Evolutionary conservation across 2,888 invertebrate species (phyloP), one percentile per base, ranked within the genome.

Genomic region (Biston stratarius): DNA sequence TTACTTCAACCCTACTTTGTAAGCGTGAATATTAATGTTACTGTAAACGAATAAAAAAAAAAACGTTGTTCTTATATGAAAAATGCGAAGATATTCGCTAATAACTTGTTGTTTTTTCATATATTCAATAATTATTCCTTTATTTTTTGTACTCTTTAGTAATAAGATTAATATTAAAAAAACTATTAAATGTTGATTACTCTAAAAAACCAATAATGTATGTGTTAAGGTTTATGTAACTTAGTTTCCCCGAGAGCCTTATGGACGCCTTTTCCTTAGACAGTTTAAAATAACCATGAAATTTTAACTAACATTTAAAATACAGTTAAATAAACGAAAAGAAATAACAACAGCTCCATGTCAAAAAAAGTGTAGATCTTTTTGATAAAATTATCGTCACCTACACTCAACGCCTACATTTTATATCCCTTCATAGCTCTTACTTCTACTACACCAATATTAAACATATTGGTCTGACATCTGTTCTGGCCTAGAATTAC

Each of bases 101-200:
- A 89, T 87, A 84, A 91, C 92, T 92, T 92, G 93, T 94, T 94
- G 94, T 91, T 93, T 92, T 75, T 93, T 92, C 91, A 91, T 92
- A 92, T 92, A 92, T 91, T 93, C 93, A 91, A 84, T 93, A 88
- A 92, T 90, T 91, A 92, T 94, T 94, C 93, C 94, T 94, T 94
- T 94, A 94, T 94, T 94, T 94, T 94, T 94, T 94, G 93, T 94
- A 94, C 94, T 94, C 93, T 94, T 93, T 94, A 94, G 92, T 91
- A 81, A 85, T 93, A 94, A 92, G 92, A 85, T 87, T 92, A 91
- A 93, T 91, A 91, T 91, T 92, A 90, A 90, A 85, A 91, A 88
- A 91, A 92, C 91, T 94, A 94, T 94, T 93, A 91, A 92, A 93
- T 93, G 94, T 94, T 94, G 91, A 92, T 91, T 89, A 92, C 90